Conservation (phyloP, 2,113 vertebrate species). For the Nerophis lumbriciformis region DNA sequence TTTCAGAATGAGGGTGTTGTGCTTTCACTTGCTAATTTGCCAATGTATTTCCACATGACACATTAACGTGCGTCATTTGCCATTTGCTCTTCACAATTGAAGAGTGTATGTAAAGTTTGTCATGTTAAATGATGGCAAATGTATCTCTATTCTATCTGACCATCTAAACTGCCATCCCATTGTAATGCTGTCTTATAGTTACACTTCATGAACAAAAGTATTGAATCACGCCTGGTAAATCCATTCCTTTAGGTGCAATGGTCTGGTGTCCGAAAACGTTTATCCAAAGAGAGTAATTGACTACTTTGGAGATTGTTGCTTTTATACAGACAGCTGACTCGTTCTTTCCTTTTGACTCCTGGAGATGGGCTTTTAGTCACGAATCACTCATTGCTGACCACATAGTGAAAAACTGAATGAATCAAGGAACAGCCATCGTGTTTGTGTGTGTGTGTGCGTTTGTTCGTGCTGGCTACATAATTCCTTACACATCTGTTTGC, state of each 20-base stretch:
- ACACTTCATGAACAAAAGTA: not conserved
- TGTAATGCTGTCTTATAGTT: not conserved
- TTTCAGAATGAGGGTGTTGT: conserved; percentile 28
- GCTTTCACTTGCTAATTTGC: conserved; percentile 29
- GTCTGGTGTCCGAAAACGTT: not conserved
- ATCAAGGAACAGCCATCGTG: conserved; percentile 3
- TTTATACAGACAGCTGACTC: conserved; percentile 61
- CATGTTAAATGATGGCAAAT: too few species aligned
- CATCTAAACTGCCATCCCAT: not conserved
- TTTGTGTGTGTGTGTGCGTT: not conserved
- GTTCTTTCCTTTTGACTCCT: conserved; percentile 56
- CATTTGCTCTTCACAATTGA: conserved; percentile 9
- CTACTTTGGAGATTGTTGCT: conserved; percentile 58
- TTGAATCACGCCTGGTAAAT: not conserved
- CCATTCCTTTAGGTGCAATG: not conserved
- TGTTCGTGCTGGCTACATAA: conserved; percentile 28
- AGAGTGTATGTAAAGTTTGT: not conserved
- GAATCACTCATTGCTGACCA: conserved; percentile 62
- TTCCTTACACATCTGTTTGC: conserved; percentile 27
- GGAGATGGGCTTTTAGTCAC: conserved; percentile 54
- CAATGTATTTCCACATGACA: conserved; percentile 14
- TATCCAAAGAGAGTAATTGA: conserved; percentile 9
- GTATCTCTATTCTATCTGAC: not conserved
- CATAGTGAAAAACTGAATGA: conserved; percentile 53
- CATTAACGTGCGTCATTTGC: not conserved